These are phyloP conservation scores for Laspeyria flexula DNA, from an alignment of 2,888 invertebrate species.

Conservation along the genomic window DNA sequence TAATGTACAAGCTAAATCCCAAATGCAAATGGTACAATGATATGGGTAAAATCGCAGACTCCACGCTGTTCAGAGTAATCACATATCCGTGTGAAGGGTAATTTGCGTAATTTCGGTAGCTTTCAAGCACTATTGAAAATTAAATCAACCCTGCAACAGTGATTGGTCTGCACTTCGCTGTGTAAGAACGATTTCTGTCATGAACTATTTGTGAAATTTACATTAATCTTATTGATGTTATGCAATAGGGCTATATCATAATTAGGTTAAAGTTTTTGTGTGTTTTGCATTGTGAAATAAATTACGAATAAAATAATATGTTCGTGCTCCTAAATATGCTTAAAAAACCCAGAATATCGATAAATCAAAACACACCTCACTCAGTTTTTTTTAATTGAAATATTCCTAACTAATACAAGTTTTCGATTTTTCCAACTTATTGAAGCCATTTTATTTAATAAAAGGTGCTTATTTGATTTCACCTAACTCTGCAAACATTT, in stretches of 20 bases:
- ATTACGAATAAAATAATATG: too few relatives aligned
- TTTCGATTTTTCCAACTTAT: neutral
- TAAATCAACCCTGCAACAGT: neutral
- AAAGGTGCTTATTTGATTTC: too few relatives aligned
- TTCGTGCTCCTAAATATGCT: too few relatives aligned
- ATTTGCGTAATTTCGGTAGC: constrained; percentile 6
- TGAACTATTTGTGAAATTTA: neutral
- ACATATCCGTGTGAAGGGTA: constrained; percentile 1
- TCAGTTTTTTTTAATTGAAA: too few relatives aligned
- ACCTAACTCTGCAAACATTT: neutral
- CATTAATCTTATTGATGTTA: too few relatives aligned
- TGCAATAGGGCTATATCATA: too few relatives aligned
- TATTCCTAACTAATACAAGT: too few relatives aligned
- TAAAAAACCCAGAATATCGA: too few relatives aligned
- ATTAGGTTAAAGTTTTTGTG: too few relatives aligned
- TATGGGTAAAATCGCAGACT: neutral
- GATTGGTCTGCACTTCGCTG: neutral
- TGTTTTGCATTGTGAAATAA: too few relatives aligned
- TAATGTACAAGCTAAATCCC: neutral
- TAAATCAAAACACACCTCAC: too few relatives aligned
- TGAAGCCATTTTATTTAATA: too few relatives aligned
- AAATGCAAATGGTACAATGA: neutral
- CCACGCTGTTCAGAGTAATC: neutral
- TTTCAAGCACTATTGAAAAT: constrained; percentile 2
- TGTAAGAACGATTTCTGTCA: neutral